Percentiles rank a stretch among this genome's conserved stretches.
These are phyloP conservation scores for Hypena proboscidalis DNA, from an alignment of 2,888 invertebrate species.

Conservation along the genomic window DNA sequence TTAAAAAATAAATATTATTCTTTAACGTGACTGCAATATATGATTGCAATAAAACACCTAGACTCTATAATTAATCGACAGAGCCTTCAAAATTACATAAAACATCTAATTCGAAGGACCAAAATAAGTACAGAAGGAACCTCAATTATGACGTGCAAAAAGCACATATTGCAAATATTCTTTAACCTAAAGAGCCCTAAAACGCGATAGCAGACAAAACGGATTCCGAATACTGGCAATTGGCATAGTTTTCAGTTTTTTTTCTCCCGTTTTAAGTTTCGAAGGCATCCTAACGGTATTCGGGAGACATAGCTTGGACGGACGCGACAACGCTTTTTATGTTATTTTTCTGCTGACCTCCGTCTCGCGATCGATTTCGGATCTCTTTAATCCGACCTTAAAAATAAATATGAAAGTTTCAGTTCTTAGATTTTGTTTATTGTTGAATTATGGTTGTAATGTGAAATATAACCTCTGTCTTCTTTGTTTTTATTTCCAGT, in stretches of 20 bases:
- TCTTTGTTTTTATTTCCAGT: too few species aligned
- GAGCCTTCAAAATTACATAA: too few species aligned
- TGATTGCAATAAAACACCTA: too few species aligned
- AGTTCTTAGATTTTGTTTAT: conserved; percentile 26
- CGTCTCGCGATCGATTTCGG: conserved; percentile 66
- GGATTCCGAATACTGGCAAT: conserved; percentile 83
- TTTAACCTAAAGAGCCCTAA: conserved; percentile 44
- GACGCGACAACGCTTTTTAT: conserved; percentile 74
- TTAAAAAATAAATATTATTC: too few species aligned
- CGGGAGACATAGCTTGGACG: conserved; percentile 78
- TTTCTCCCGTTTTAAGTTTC: conserved; percentile 67
- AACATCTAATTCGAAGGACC: neutral
- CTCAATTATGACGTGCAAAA: conserved; percentile 28
- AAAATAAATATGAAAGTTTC: conserved; percentile 42
- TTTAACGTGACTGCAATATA: too few species aligned
- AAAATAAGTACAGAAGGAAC: neutral
- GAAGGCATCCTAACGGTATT: conserved; percentile 83
- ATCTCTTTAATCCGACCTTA: conserved; percentile 49
- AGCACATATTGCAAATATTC: conserved; percentile 37
- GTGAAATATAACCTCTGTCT: conserved; percentile 3
- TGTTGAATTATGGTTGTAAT: conserved; percentile 24
- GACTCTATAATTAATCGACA: too few species aligned
- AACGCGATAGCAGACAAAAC: conserved; percentile 77
- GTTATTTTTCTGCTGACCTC: conserved; percentile 78
- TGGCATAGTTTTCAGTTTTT: conserved; percentile 81